Evolutionary conservation across 2,113 vertebrate species (phyloP).

Genomic region (Rynchops niger): DNA sequence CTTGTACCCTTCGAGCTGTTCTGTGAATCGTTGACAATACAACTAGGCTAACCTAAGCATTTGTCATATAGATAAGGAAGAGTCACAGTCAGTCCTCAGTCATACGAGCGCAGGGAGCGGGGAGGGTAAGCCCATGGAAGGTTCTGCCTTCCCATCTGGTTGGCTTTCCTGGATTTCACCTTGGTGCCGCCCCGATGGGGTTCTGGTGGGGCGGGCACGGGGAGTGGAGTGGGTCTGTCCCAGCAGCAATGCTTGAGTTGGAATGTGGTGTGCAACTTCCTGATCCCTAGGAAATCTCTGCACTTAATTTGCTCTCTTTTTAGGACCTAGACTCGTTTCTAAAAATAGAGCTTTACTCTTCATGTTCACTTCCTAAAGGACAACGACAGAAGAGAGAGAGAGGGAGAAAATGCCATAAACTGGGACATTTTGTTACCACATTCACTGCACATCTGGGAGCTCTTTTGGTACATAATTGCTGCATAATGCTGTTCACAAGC

Average conservation of each 20-base stretch:
- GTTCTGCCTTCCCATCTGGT: background rate
- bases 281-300: background rate
- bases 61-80: background rate
- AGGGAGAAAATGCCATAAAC: background rate
- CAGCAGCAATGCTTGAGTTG: background rate
- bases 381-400: background rate
- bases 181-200: rapidly evolving
- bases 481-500: background rate
- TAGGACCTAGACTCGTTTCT: background rate
- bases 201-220: no score
- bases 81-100: background rate
- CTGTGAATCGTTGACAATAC: background rate
- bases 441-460: conserved; percentile 48
- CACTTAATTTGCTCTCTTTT: background rate
- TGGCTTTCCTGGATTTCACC: background rate
- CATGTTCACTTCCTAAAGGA: background rate
- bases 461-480: background rate
- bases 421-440: background rate
- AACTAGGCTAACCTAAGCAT: background rate
- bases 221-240: background rate
- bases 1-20: background rate
- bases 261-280: background rate
- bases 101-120: background rate
- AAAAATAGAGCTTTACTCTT: conserved; percentile 4
- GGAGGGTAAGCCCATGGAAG: background rate